Conservation (phyloP, 1,140 invertebrate genomes). For the Caenorhabditis brenneri region DNA sequence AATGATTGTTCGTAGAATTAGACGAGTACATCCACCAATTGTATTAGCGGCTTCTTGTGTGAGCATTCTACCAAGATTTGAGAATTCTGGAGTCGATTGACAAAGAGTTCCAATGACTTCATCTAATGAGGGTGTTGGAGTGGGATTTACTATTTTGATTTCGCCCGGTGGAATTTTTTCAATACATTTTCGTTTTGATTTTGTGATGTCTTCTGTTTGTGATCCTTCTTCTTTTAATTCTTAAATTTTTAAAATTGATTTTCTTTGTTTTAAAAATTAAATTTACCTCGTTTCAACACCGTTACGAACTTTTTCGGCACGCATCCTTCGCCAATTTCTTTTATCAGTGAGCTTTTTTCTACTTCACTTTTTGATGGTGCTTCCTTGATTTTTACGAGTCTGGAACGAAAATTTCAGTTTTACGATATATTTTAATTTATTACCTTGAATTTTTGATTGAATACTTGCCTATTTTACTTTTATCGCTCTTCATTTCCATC, state of each 20-base stretch:
- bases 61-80: not conserved
- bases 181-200: conserved; percentile 16
- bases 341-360: not conserved
- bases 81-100: not conserved
- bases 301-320: not conserved
- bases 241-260: not conserved
- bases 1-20: conserved; percentile 8
- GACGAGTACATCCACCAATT: conserved; percentile 5
- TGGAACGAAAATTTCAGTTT: not conserved
- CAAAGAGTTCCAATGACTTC: not conserved
- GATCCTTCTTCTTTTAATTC: conserved; percentile 13
- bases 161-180: not conserved
- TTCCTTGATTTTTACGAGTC: not conserved
- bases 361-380: not conserved
- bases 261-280: not conserved
- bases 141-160: not conserved
- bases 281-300: not conserved
- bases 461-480: not conserved
- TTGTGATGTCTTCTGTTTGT: conserved; percentile 4
- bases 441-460: not conserved
- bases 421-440: not conserved
- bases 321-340: conserved; percentile 1
- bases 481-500: not conserved
- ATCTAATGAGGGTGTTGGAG: not conserved
- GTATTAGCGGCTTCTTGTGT: not conserved